Percentiles rank a stretch among this genome's conserved stretches.
Conservation (phyloP, 2,113 vertebrate species). For the Plotosus lineatus region DNA sequence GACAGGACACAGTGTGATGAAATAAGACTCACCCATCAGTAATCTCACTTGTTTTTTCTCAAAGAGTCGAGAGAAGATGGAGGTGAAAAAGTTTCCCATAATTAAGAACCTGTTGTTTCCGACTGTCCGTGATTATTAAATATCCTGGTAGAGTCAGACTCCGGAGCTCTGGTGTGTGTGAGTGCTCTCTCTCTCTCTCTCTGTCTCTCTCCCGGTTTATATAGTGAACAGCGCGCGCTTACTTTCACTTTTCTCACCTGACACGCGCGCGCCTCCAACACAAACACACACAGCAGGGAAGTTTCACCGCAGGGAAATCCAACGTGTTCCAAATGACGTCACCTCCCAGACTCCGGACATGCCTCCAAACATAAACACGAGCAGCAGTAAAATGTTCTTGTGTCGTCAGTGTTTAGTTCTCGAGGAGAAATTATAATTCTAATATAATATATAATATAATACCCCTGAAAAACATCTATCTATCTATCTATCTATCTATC, state of each 20-base stretch:
- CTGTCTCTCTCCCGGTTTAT: not conserved
- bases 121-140: not conserved
- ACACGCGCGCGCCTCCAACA: constrained; percentile 13
- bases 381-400: too few relatives aligned
- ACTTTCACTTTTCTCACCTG: not conserved
- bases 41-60: constrained; percentile 30
- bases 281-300: not conserved
- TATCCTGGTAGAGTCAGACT: not conserved
- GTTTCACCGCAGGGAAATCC: not conserved
- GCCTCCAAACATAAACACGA: not conserved
- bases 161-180: not conserved
- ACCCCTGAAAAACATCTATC: too few relatives aligned
- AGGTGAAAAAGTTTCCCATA: constrained; percentile 14
- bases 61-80: not conserved
- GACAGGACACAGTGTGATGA: not conserved
- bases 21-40: constrained; percentile 33
- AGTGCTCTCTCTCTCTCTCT: not conserved
- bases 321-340: constrained; percentile 45
- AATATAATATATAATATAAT: not conserved
- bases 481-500: too few relatives aligned
- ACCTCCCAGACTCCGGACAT: not conserved
- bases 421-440: too few relatives aligned
- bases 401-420: too few relatives aligned
- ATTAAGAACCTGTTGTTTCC: not conserved
- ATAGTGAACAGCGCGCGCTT: not conserved